Conservation (phyloP, 2,888 invertebrate species). For the Agrilus cyanescens region DNA sequence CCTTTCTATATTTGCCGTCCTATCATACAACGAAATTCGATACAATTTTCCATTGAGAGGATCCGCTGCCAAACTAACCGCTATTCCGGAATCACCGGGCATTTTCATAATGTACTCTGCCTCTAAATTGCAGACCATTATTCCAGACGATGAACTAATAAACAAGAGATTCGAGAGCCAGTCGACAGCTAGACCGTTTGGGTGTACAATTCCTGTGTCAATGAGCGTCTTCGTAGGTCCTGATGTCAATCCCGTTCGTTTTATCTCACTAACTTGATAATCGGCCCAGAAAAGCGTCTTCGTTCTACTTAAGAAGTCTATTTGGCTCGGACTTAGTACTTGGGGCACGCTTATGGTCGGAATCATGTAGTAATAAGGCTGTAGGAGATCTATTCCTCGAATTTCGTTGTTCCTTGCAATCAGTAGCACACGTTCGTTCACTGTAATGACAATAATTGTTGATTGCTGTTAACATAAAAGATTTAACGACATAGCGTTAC, state of each 20-base stretch:
- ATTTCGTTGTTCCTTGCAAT: slow-evolving; percentile 67
- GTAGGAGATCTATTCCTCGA: slow-evolving; percentile 67
- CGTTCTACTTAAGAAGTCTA: slow-evolving; percentile 56
- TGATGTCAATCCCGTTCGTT: slow-evolving; percentile 52
- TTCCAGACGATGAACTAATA: slow-evolving; percentile 50
- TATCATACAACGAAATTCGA: slow-evolving; percentile 34
- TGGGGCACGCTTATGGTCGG: slow-evolving; percentile 67
- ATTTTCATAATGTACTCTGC: slow-evolving; percentile 53
- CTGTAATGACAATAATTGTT: slow-evolving; percentile 33
- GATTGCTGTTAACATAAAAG: no score
- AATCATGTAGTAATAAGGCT: slow-evolving; percentile 66
- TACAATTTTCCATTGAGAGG: slow-evolving; percentile 47
- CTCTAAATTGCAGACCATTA: slow-evolving; percentile 57
- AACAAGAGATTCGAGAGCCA: slow-evolving; percentile 69
- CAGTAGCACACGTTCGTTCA: slow-evolving; percentile 67
- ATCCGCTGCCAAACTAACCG: slow-evolving; percentile 55
- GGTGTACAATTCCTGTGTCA: slow-evolving; percentile 53
- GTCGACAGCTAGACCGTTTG: slow-evolving; percentile 69
- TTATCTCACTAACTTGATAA: slow-evolving; percentile 61
- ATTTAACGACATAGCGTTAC: no score
- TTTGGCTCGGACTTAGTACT: slow-evolving; percentile 55
- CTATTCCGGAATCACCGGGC: slow-evolving; percentile 36
- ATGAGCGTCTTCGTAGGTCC: slow-evolving; percentile 60
- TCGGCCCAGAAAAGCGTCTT: slow-evolving; percentile 70
- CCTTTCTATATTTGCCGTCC: slow-evolving; percentile 37